Conservation (phyloP, 2,113 vertebrate species). For the Oreochromis niloticus region DNA sequence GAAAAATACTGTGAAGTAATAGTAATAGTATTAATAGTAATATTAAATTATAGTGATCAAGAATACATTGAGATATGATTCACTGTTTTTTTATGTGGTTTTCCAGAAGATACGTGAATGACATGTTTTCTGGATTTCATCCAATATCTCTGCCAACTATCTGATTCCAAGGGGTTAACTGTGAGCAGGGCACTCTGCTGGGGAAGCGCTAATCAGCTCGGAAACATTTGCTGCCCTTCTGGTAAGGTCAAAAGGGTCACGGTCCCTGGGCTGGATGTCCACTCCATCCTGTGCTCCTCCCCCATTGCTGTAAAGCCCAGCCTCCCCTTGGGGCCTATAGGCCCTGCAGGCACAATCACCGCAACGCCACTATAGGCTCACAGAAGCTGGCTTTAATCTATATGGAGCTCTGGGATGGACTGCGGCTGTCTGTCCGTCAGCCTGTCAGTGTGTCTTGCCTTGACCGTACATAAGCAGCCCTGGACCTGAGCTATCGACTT, state of each 20-base stretch:
- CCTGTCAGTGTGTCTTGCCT: constrained; percentile 45
- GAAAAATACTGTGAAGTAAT: neutral
- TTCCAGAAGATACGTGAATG: neutral
- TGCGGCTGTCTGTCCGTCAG: constrained; percentile 59
- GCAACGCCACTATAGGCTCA: constrained; percentile 40
- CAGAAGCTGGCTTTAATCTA: constrained; percentile 65
- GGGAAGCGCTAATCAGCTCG: constrained; percentile 74
- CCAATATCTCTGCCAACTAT: neutral
- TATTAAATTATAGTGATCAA: neutral
- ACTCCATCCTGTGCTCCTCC: constrained; percentile 51
- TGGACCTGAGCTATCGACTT: constrained; percentile 47
- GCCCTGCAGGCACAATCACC: constrained; percentile 71
- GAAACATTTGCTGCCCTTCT: constrained; percentile 79
- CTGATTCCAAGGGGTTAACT: constrained; percentile 54
- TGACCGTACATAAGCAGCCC: constrained; percentile 44
- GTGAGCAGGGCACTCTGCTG: constrained; percentile 31
- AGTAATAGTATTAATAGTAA: neutral
- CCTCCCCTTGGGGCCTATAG: constrained; percentile 54
- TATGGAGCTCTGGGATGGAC: constrained; percentile 55
- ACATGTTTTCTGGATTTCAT: constrained; percentile 6
- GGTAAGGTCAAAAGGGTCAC: constrained; percentile 76
- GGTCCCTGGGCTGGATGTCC: constrained; percentile 73
- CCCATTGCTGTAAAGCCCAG: constrained; percentile 30
- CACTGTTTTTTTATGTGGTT: neutral
- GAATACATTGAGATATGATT: neutral